Base-by-base conservation (phyloP, 2,888 invertebrate genomes). In the Heliconius hortense region DNA sequence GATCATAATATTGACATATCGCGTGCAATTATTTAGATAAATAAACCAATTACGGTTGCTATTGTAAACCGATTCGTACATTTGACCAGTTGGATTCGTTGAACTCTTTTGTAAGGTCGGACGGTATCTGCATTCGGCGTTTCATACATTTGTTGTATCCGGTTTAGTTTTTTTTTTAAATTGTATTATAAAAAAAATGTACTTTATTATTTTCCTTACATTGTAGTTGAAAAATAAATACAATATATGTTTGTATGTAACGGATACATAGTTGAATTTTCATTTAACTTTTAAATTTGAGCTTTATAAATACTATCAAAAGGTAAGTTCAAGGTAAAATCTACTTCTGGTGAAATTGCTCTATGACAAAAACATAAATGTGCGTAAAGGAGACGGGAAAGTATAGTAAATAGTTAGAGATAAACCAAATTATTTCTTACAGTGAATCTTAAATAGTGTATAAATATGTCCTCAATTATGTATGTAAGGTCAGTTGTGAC, bases 91-190 rank as follows among this genome's bases (percentile, higher is more conserved):
- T 53, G 48, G 56, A 28, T 68, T 62, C 76, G 76, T 76, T 76
- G 76, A 76, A 68, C 62, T 76, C 76, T 73, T 76, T 76, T 73
- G 35, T 76, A 76, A 62, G 76, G 60, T 69, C 56, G 31, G n/a
- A 31, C 69, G 56, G 31, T 69, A 69, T 56, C 69, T 56, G 31
- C 56, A 56, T 69, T 69, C 53, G 11, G 24, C n/a, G n/a, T 69
- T 69, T n/a, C 35, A 69, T 69, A 31, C 56, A 69, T 56, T 69
- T 69, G 24, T 56, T 69, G 69, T 69, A 56, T 69, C 69, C 69
- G 69, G 69, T 69, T 56, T 56, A 13, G n/a, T 68, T n/a, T 56
- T 39, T 39, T 39, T 39, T 53, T 3, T n/a, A 21, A 13, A 53
- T 21, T 48, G 21, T 68, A 21, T 28, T 28, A 48, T 8, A 18